Percentiles rank a stretch among this genome's conserved stretches.
Conservation (phyloP, 2,113 vertebrate genomes). For the Cnemophilus loriae region DNA sequence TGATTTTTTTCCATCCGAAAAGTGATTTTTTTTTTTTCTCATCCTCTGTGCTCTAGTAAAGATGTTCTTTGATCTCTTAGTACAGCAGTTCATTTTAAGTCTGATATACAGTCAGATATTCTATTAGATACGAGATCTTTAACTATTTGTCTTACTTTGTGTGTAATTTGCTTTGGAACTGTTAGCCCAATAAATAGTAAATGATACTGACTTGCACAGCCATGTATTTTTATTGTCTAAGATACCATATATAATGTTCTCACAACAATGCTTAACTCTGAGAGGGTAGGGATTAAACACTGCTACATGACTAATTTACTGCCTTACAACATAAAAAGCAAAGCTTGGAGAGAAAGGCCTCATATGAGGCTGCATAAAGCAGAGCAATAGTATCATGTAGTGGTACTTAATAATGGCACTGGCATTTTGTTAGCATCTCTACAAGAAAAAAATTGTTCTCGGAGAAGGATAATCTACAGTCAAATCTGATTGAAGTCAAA, state of each 20-base stretch:
- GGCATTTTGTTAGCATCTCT: slow-evolving; percentile 39
- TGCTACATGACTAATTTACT: slow-evolving; percentile 45
- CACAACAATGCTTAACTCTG: slow-evolving; percentile 27
- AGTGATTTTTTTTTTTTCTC: neutral
- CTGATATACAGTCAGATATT: slow-evolving; percentile 23
- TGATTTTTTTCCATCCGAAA: neutral
- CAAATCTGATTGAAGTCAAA: slow-evolving; percentile 59
- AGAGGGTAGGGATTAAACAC: slow-evolving; percentile 38
- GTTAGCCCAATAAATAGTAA: slow-evolving; percentile 28
- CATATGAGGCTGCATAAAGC: neutral
- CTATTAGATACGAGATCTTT: slow-evolving; percentile 48
- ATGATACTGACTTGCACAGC: neutral
- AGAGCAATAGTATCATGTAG: neutral
- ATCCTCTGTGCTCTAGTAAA: neutral
- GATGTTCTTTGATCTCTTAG: slow-evolving; percentile 31
- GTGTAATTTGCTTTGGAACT: slow-evolving; percentile 59
- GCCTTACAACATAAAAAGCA: slow-evolving; percentile 11
- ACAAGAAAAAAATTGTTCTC: slow-evolving; percentile 36
- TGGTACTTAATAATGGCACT: slow-evolving; percentile 7
- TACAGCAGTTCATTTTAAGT: slow-evolving; percentile 23
- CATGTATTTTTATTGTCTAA: neutral
- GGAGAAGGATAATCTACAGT: slow-evolving; percentile 37
- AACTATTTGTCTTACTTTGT: slow-evolving; percentile 36
- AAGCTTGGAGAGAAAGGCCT: slow-evolving; percentile 34
- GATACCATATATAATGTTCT: neutral